Percentiles rank a stretch among this genome's conserved stretches.
phyloP scores from a whole-genome alignment of 2,113 vertebrate species.

The Turnix velox region DNA sequence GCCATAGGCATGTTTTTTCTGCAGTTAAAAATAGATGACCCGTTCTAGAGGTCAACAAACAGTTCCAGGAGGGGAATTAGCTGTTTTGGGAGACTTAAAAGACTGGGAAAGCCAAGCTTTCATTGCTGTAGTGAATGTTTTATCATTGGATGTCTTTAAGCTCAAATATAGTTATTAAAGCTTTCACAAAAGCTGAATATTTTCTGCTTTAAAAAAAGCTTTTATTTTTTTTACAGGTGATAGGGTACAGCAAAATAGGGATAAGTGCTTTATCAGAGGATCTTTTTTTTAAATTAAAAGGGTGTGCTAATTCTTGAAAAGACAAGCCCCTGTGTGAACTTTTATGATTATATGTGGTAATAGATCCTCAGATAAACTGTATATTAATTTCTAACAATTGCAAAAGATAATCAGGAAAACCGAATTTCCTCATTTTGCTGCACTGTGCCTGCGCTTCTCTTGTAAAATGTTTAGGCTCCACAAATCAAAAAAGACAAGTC shows the following conservation, averaged over 20 bases:
- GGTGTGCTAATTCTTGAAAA: not conserved
- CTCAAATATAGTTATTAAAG: not conserved
- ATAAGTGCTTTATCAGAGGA: not conserved
- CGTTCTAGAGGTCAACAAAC: constrained; percentile 13
- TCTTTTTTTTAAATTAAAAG: not conserved
- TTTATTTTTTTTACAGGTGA: not conserved
- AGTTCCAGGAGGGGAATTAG: not conserved
- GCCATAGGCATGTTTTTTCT: not conserved
- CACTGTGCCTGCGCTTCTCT: not conserved
- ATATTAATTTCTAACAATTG: not conserved
- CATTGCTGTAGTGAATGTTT: not conserved
- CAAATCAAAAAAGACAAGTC: not conserved
- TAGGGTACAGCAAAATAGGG: not conserved
- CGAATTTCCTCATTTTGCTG: not conserved
- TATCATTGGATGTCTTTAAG: not conserved
- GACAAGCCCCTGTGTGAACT: not conserved
- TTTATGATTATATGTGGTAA: not conserved
- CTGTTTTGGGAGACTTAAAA: not conserved
- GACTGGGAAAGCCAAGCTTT: not conserved
- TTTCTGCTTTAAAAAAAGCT: not conserved
- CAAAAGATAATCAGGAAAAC: not conserved
- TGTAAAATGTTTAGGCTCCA: not conserved
- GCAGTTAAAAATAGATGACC: constrained; percentile 17
- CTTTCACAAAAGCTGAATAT: not conserved
- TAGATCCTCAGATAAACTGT: not conserved